Percentiles rank a stretch among this genome's conserved stretches.
Evolutionary conservation across 2,888 invertebrate species (phyloP).

Genomic region (Leptura quadrifasciata): DNA sequence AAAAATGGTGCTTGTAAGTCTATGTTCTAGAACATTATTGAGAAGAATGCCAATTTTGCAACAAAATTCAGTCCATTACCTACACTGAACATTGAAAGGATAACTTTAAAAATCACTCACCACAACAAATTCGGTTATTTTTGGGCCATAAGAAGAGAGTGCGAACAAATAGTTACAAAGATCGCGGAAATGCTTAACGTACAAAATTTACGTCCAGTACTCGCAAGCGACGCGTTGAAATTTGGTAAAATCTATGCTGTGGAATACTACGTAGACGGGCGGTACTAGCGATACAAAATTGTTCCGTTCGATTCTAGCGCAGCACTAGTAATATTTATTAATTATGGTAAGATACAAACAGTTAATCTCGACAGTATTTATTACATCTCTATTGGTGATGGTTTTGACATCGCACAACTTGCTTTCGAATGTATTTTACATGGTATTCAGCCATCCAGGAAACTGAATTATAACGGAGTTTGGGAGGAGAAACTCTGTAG

Average conservation of each 20-base stretch:
- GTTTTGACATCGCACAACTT: constrained; percentile 75
- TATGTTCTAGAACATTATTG: constrained; percentile 41
- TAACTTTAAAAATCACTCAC: constrained; percentile 72
- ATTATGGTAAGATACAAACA: constrained; percentile 82
- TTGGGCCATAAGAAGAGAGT: constrained; percentile 78
- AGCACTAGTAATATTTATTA: constrained; percentile 80
- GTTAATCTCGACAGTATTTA: constrained; percentile 74
- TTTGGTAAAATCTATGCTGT: constrained; percentile 78
- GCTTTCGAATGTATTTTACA: constrained; percentile 84
- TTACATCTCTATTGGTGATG: constrained; percentile 65
- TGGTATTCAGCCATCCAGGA: constrained; percentile 81
- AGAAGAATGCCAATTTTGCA: constrained; percentile 57
- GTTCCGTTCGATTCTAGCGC: constrained; percentile 39
- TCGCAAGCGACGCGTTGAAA: constrained; percentile 57
- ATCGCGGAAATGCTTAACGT: constrained; percentile 72
- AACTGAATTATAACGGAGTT: constrained; percentile 77
- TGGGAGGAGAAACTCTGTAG: constrained; percentile 79
- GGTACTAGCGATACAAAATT: constrained; percentile 79
- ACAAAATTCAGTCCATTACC: constrained; percentile 62
- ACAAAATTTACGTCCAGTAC: constrained; percentile 64
- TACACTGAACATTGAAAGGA: constrained; percentile 60
- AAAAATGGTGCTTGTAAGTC: constrained; percentile 63
- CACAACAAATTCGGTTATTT: constrained; percentile 80
- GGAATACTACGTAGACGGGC: constrained; percentile 74
- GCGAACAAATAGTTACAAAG: constrained; percentile 63